Evolutionary conservation across 2,888 invertebrate species (phyloP), one percentile per base, ranked within the genome.

Genomic region (Nomada flava): DNA sequence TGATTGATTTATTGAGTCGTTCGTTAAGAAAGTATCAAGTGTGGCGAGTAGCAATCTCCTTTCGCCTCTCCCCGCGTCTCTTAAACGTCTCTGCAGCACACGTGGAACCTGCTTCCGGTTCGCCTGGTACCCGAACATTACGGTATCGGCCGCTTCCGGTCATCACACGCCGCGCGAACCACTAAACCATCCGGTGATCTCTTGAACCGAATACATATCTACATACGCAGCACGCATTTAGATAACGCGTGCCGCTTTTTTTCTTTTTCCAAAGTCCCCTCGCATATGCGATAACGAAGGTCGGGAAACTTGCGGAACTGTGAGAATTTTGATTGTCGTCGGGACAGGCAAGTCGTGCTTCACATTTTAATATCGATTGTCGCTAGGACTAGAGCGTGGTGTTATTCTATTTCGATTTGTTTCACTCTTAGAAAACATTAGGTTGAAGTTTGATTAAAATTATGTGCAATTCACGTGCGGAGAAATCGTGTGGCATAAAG

Each of bases 121-220:
- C 82, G 86, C 86, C 36, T 82, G 85, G 82, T 84, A 90, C 88
- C 86, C 89, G 87, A 90, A 90, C 89, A 88, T 91, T 91, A 90
- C 90, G 89, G 92, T 91, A 91, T 92, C 91, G 89, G 86, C 91
- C 85, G 87, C 90, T 92, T 93, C 92, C 92, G 90, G 90, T 90
- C 85, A 86, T 83, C 86, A 62, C 70, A 68, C 78, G 59, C 67
- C 53, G 53, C 29, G 68, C 53, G 77, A 62, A 69, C 62, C 82
- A 70, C 69, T 36, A 72, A 60, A 53, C 59, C 75, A 59, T 63
- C 72, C 69, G 64, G 63, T 23, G 82, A 82, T 83, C 78, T 83
- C 74, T 26, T 63, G 68, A 83, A 71, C 74, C 74, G 75, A 71
- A 77, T 68, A 80, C 79, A 68, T 76, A 76, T 80, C 79, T 71